Evolutionary conservation across 2,888 invertebrate genomes (phyloP).

Genomic region (Brachypalpus laphriformis): DNA sequence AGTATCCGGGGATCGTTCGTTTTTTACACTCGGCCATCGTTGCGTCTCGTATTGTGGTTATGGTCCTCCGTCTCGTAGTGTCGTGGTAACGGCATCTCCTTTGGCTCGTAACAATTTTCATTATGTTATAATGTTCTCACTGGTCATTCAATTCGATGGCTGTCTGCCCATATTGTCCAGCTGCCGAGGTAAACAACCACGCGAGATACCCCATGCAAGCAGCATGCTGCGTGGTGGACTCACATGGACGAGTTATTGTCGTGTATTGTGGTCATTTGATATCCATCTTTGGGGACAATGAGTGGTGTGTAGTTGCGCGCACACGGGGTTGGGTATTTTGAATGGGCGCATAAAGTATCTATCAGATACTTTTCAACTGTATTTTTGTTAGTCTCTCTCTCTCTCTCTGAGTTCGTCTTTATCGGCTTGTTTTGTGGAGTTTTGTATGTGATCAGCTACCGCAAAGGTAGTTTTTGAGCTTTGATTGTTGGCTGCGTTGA

Average conservation of each 20-base stretch:
- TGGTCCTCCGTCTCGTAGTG: neutral
- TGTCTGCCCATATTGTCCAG: conserved; percentile 67
- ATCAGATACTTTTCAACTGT: conserved; percentile 61
- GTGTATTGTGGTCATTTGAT: conserved; percentile 73
- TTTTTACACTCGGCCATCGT: neutral
- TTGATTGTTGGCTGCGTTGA: conserved; percentile 39
- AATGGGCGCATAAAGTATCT: conserved; percentile 71
- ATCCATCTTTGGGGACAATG: conserved; percentile 71
- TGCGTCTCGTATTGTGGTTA: neutral
- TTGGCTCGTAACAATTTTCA: conserved; percentile 62
- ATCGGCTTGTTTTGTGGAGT: conserved; percentile 53
- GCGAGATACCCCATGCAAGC: conserved; percentile 18
- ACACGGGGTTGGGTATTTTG: conserved; percentile 44
- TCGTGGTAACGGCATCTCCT: conserved; percentile 67
- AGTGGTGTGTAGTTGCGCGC: conserved; percentile 3
- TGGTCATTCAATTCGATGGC: conserved; percentile 66
- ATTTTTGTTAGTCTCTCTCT: conserved; percentile 3
- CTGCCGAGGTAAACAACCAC: conserved; percentile 62
- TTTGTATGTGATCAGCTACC: conserved; percentile 71
- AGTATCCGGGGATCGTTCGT: conserved; percentile 27
- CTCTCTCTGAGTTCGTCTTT: conserved; percentile 3
- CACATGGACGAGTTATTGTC: conserved; percentile 71
- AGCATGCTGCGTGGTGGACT: conserved; percentile 39
- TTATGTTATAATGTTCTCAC: conserved; percentile 69
- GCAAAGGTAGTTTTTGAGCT: conserved; percentile 51